Evolutionary conservation across 2,797 vertebrate species (phyloP), one percentile per base, ranked within the genome.

Genomic region (Chloroceryle amazona): DNA sequence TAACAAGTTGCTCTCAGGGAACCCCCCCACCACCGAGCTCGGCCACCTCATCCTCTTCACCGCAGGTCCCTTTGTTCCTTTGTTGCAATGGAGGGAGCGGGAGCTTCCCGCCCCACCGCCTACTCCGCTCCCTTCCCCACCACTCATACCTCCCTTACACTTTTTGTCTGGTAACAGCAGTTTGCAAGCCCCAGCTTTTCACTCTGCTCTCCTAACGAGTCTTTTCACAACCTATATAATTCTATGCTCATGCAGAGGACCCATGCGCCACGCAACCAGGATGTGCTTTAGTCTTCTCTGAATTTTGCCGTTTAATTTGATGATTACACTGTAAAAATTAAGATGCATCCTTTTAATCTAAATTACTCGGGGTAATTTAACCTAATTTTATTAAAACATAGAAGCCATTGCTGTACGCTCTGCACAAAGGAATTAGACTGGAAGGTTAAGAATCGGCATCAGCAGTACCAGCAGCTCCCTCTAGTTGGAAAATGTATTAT

Each of bases 51-150:
- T 29, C 26, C 28, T 3, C 28, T 3, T 13, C 74, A 5, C 29
- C 8, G 4, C 72, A 3, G 89, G 65, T 57, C 81, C 74, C 91
- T 97, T 96, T 97, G 96, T 97, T 92, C 84, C 89, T 97, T 95
- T 95, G 94, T 94, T 31, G 55, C 1, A 6, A n/a, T 2, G 13
- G 13, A 82, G 81, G 78, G 78, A 73, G 75, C 22, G 19, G 58
- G 85, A 41, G 71, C 58, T 54, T 18, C 88, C 73, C 10, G 39
- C 78, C 10, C 20, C 6, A 14, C 44, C 3, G 33, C 62, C 42
- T 3, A 35, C 63, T 52, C 41, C 47, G 19, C 7, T 61, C 67
- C 75, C 58, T 5, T 49, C 61, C 78, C 63, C 3, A 18, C 58
- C 1, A 19, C 81, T 37, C 60, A 7, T 17, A 17, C 76, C 37